Conservation (phyloP, 2,113 vertebrate species). For the Myiozetetes cayanensis region DNA sequence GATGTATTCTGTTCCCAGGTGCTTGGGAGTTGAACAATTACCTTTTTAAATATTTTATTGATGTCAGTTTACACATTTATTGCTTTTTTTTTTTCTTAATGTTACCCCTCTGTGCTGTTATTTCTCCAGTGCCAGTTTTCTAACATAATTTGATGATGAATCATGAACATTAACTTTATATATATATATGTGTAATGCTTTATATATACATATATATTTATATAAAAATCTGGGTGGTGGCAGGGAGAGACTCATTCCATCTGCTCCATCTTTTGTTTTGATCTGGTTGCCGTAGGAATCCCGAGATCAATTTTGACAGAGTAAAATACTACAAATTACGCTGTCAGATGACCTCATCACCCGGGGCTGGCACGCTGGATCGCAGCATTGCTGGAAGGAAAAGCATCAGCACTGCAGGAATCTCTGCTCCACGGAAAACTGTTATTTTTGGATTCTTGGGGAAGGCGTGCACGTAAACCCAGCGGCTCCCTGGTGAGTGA, state of each 20-base stretch:
- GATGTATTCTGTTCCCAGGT: neutral
- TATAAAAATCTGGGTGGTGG: slow-evolving; percentile 63
- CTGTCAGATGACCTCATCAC: slow-evolving; percentile 80
- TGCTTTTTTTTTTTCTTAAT: neutral
- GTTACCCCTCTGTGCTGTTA: neutral
- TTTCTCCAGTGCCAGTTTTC: slow-evolving; percentile 43
- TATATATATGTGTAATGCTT: slow-evolving; percentile 24
- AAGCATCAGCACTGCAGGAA: slow-evolving; percentile 73
- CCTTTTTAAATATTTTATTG: neutral
- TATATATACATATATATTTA: slow-evolving; percentile 45
- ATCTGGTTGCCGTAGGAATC: slow-evolving; percentile 61
- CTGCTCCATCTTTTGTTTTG: slow-evolving; percentile 62
- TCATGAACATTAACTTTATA: slow-evolving; percentile 24
- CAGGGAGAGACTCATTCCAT: slow-evolving; percentile 30
- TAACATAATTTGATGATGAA: slow-evolving; percentile 10
- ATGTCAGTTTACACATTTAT: neutral
- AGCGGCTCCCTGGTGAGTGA: slow-evolving; percentile 68
- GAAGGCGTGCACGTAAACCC: slow-evolving; percentile 73
- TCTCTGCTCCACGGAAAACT: slow-evolving; percentile 80
- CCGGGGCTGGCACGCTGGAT: slow-evolving; percentile 73
- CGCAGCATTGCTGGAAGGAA: slow-evolving; percentile 72
- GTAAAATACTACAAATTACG: slow-evolving; percentile 72
- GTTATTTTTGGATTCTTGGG: slow-evolving; percentile 83
- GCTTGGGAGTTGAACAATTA: neutral
- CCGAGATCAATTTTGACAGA: slow-evolving; percentile 68